These are phyloP conservation scores for Heliothis peltigera DNA, from an alignment of 2,888 invertebrate genomes.

Conservation along the genomic window DNA sequence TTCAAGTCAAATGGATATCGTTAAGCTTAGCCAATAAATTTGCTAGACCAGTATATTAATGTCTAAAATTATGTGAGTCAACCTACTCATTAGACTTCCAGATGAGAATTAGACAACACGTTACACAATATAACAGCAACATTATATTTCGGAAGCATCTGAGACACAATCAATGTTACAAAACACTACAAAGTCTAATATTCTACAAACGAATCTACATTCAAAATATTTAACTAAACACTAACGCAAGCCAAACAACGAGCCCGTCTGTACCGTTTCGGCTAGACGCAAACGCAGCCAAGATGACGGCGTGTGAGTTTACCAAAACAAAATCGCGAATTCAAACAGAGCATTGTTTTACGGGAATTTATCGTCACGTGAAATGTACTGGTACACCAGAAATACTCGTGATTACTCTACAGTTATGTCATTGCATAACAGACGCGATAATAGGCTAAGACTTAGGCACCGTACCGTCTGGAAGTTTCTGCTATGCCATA, in stretches of 20 bases:
- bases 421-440: conserved; percentile 55
- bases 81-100: background rate
- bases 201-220: conserved; percentile 19
- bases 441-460: conserved; percentile 39
- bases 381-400: conserved; percentile 43
- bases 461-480: conserved; percentile 48
- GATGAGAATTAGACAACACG: background rate
- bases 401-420: conserved; percentile 49
- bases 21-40: conserved; percentile 10
- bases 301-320: conserved; percentile 55
- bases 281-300: conserved; percentile 47
- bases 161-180: background rate
- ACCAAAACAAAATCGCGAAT: conserved; percentile 61
- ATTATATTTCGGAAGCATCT: conserved; percentile 1
- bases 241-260: conserved; percentile 44
- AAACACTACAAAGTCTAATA: conserved; percentile 20
- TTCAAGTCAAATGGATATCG: conserved; percentile 7
- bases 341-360: conserved; percentile 70
- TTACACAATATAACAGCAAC: background rate
- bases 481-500: background rate
- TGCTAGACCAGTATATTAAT: background rate
- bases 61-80: background rate
- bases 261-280: conserved; percentile 61
- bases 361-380: conserved; percentile 68
- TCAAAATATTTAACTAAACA: conserved; percentile 38